A percentile compares a stretch with the other conserved stretches of the same genome.
phyloP scores from a whole-genome alignment of 2,113 vertebrate species.

The Sceloporus undulatus region DNA sequence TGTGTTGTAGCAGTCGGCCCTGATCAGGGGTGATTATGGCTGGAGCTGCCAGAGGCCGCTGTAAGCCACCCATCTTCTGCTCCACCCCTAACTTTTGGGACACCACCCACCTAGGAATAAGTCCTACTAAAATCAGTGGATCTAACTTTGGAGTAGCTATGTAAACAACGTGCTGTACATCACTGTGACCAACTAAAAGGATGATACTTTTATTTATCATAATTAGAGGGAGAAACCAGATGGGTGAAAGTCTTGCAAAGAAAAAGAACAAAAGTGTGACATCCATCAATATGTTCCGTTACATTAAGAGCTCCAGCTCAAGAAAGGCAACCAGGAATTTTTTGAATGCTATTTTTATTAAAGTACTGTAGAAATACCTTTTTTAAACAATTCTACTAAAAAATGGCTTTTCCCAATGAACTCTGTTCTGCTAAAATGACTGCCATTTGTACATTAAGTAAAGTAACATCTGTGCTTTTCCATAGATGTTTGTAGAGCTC shows the following conservation, averaged over 20 bases:
- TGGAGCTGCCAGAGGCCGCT: too few species aligned
- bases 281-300: neutral
- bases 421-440: constrained; percentile 57
- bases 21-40: too few species aligned
- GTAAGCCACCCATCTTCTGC: too few species aligned
- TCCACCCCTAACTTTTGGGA: too few species aligned
- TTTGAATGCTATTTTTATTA: constrained; percentile 52
- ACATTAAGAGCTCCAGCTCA: constrained; percentile 26
- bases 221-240: neutral
- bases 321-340: constrained; percentile 24
- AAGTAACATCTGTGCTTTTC: too few species aligned
- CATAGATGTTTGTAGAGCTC: too few species aligned
- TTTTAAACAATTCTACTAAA: constrained; percentile 56
- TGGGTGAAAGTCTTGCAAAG: neutral
- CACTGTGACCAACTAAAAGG: neutral
- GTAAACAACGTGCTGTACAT: too few species aligned
- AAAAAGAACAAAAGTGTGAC: neutral
- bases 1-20: too few species aligned
- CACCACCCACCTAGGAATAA: neutral
- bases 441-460: constrained; percentile 57
- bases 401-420: constrained; percentile 25
- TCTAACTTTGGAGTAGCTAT: too few species aligned
- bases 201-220: neutral
- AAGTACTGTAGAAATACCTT: constrained; percentile 38
- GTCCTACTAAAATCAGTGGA: neutral